Percentiles rank a stretch among this genome's conserved stretches.
phyloP scores from a whole-genome alignment of 1,140 invertebrate species.

The Pseudomyrmex cubaensis region DNA sequence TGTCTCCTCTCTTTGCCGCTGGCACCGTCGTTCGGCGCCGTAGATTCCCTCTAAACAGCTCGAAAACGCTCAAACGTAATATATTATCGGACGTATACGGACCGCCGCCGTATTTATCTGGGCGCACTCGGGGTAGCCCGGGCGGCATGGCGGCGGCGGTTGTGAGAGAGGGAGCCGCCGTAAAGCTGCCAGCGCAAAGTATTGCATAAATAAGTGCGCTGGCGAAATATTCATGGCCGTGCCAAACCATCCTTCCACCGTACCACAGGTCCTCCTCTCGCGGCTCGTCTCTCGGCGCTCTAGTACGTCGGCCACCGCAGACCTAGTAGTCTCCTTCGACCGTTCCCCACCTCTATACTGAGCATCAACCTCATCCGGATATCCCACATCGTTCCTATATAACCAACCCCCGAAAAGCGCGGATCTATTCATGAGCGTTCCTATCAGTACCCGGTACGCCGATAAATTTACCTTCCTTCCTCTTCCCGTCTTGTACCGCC shows the following conservation, averaged over 20 bases:
- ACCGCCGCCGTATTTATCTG: slow-evolving; percentile 82
- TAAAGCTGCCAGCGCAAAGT: slow-evolving; percentile 85
- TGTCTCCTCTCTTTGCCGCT: slow-evolving; percentile 68
- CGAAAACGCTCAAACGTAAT: slow-evolving; percentile 82
- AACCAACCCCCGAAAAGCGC: slow-evolving; percentile 74
- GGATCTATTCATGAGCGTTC: slow-evolving; percentile 81
- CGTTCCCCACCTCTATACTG: slow-evolving; percentile 41
- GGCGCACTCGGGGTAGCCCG: slow-evolving; percentile 61
- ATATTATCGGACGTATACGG: slow-evolving; percentile 82
- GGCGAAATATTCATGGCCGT: slow-evolving; percentile 85
- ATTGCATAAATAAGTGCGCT: slow-evolving; percentile 85
- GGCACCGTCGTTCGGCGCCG: slow-evolving; percentile 65
- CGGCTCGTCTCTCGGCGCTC: slow-evolving; percentile 43
- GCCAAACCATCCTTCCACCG: slow-evolving; percentile 79
- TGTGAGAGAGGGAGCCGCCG: slow-evolving; percentile 73
- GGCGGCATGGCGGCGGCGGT: slow-evolving; percentile 46
- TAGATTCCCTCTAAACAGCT: slow-evolving; percentile 78
- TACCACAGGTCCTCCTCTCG: slow-evolving; percentile 54
- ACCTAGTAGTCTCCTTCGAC: slow-evolving; percentile 53
- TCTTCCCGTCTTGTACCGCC: slow-evolving; percentile 48
- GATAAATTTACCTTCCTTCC: slow-evolving; percentile 77
- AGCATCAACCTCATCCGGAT: slow-evolving; percentile 72
- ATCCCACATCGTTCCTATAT: slow-evolving; percentile 71
- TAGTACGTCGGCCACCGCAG: slow-evolving; percentile 63
- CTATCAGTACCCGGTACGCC: slow-evolving; percentile 75